Percentiles rank a stretch among this genome's conserved stretches.
Conservation (phyloP, 2,113 vertebrate species). For the Epinephelus cyanopodus region DNA sequence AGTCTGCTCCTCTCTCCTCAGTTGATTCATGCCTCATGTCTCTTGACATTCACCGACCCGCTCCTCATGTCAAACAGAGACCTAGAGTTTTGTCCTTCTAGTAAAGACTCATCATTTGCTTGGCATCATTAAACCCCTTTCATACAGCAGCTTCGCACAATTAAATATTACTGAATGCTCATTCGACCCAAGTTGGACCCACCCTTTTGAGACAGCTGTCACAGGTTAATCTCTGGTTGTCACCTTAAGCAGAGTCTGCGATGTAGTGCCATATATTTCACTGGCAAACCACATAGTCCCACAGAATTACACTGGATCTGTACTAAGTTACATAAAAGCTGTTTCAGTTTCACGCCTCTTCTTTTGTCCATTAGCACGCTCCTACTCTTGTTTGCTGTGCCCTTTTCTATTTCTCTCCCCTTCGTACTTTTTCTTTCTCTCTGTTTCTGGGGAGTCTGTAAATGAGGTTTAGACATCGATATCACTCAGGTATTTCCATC, state of each 20-base stretch:
- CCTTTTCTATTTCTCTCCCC: not conserved
- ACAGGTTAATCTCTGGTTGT: not conserved
- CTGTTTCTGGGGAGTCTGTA: not conserved
- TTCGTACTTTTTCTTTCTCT: not conserved
- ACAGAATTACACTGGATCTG: not conserved
- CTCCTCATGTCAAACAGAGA: slow-evolving; percentile 7
- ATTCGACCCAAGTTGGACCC: not conserved
- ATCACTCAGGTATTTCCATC: not conserved
- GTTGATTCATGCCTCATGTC: slow-evolving; percentile 7
- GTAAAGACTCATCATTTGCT: not conserved
- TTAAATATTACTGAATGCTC: not conserved
- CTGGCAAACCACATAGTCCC: not conserved
- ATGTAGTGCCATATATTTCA: not conserved
- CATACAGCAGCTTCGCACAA: not conserved
- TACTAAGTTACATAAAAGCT: not conserved
- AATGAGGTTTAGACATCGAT: not conserved
- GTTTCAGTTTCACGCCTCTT: not conserved
- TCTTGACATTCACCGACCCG: not conserved
- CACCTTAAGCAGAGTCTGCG: slow-evolving; percentile 2
- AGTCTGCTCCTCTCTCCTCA: not conserved
- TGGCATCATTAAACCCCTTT: not conserved
- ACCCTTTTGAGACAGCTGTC: slow-evolving; percentile 2
- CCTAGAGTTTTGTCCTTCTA: not conserved
- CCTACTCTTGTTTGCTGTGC: not conserved
- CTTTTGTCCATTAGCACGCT: not conserved